These are phyloP conservation scores for Lasioglossum marginatum DNA, from an alignment of 2,888 invertebrate species.

Conservation along the genomic window DNA sequence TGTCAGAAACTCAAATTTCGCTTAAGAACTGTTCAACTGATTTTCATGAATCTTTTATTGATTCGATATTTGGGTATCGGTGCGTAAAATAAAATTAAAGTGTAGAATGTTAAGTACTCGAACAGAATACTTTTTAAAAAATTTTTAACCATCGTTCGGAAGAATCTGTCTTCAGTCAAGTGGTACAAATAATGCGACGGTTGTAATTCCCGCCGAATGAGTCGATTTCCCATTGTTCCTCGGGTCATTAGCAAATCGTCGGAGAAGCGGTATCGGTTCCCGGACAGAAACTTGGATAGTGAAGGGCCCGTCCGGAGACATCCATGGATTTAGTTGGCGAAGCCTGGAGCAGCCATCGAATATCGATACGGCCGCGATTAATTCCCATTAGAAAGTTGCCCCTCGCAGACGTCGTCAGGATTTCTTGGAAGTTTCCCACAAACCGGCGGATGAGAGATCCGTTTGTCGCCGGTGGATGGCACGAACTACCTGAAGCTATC, in stretches of 20 bases:
- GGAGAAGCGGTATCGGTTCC: not conserved
- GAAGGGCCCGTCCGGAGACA: not conserved
- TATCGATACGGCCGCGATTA: conserved; percentile 47
- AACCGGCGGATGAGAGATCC: not conserved
- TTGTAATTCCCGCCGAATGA: not conserved
- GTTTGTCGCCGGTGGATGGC: not conserved
- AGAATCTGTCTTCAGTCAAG: not conserved
- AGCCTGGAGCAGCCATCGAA: conserved; percentile 29
- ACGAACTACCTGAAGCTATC: conserved; percentile 13
- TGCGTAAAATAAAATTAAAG: too few species aligned
- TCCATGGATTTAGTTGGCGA: not conserved
- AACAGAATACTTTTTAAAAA: too few species aligned
- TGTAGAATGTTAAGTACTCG: too few species aligned
- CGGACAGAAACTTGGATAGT: not conserved
- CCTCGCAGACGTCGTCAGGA: not conserved
- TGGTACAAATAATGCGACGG: not conserved
- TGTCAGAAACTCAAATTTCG: not conserved
- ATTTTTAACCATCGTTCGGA: too few species aligned
- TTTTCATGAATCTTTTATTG: not conserved
- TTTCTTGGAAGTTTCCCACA: conserved; percentile 19
- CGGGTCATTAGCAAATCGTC: not conserved
- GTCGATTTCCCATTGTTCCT: not conserved
- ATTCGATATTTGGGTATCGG: not conserved
- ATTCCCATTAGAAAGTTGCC: conserved; percentile 27
- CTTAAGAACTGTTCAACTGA: not conserved